These are phyloP conservation scores for Zosterops japonicus DNA, from an alignment of 2,113 vertebrate genomes.

Conservation along the genomic window DNA sequence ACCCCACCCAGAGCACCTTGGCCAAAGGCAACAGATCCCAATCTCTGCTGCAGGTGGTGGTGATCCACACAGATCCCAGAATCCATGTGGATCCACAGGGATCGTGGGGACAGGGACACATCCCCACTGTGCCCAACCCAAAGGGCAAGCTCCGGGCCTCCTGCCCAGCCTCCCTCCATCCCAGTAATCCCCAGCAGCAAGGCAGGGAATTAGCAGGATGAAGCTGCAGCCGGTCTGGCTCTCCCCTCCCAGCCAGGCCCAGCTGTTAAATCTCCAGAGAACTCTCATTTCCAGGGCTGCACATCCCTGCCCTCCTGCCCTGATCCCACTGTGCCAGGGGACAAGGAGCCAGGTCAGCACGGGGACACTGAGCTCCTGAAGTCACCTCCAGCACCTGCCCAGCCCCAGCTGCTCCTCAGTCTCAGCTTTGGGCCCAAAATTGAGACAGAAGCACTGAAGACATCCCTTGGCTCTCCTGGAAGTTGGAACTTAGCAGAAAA, in stretches of 20 bases:
- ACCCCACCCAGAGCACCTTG: accelerated
- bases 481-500: accelerated
- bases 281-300: background rate
- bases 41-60: background rate
- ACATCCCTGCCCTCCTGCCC: background rate
- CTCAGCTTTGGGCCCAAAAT: background rate
- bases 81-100: accelerated
- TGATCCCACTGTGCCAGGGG: background rate
- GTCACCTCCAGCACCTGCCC: background rate
- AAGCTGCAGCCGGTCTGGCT: background rate
- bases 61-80: background rate
- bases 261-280: background rate
- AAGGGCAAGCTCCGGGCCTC: background rate
- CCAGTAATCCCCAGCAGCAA: background rate
- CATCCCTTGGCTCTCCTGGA: background rate
- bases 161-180: background rate
- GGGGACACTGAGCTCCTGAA: accelerated
- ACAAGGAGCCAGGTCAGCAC: background rate
- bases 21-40: background rate
- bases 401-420: background rate
- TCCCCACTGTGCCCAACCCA: accelerated
- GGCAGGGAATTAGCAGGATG: background rate
- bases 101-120: accelerated
- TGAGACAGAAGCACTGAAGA: background rate
- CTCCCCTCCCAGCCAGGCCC: background rate